Conservation (phyloP, 2,113 vertebrate genomes). For the Hymenochirus boettgeri region DNA sequence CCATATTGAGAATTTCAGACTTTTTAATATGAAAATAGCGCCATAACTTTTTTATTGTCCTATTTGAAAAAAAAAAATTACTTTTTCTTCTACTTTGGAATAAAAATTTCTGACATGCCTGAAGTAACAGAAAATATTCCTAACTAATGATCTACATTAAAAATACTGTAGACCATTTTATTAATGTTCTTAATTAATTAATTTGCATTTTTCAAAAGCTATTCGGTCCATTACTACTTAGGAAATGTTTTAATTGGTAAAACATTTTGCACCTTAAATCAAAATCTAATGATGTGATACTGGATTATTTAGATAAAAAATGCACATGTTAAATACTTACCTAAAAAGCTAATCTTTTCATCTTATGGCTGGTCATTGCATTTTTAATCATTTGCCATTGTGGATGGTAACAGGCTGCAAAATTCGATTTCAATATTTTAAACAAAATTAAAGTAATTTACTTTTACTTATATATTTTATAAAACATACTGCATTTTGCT, state of each 20-base stretch:
- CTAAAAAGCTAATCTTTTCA: too few species aligned
- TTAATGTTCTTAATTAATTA: neutral
- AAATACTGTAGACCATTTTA: neutral
- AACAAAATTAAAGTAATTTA: too few species aligned
- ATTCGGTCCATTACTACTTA: neutral
- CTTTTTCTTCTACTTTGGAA: neutral
- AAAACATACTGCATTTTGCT: too few species aligned
- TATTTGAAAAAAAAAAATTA: neutral
- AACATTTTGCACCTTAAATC: neutral
- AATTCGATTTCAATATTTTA: too few species aligned
- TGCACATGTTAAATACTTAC: neutral
- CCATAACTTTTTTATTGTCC: neutral
- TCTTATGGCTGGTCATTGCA: too few species aligned
- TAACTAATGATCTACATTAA: constrained; percentile 3
- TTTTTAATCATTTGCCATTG: too few species aligned
- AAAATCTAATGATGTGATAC: neutral
- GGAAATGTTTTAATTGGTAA: neutral
- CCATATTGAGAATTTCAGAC: too few species aligned
- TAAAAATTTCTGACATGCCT: neutral
- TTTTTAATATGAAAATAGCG: neutral
- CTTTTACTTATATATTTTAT: too few species aligned
- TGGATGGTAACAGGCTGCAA: too few species aligned
- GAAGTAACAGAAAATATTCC: neutral
- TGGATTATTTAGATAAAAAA: neutral
- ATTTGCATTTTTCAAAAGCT: neutral